These are phyloP conservation scores for Idaea straminata DNA, from an alignment of 2,888 invertebrate genomes.

Conservation along the genomic window DNA sequence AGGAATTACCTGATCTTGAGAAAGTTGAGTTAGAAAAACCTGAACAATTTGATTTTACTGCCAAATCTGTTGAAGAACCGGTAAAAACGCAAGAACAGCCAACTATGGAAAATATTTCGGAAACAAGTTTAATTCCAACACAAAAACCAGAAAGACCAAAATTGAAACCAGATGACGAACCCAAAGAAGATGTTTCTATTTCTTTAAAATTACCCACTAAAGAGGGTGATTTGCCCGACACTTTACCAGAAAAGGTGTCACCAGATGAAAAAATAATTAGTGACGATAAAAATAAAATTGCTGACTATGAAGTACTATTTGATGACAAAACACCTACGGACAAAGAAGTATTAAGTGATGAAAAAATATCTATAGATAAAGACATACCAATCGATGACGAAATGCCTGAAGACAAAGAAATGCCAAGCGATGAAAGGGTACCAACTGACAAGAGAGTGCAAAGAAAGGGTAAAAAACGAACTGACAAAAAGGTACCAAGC, in stretches of 20 bases:
- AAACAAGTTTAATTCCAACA: neutral
- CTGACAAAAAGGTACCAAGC: neutral
- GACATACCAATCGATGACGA: neutral
- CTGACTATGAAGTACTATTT: neutral
- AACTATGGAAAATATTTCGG: neutral
- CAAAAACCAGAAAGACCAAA: neutral
- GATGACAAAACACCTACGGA: neutral
- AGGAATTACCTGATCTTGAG: slow-evolving; percentile 73
- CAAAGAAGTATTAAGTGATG: neutral
- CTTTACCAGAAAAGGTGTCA: neutral
- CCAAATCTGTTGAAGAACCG: slow-evolving; percentile 23
- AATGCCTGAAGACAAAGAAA: neutral
- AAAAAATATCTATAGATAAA: neutral
- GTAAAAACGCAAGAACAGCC: slow-evolving; percentile 4
- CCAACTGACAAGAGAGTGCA: neutral
- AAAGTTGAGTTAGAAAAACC: slow-evolving; percentile 76
- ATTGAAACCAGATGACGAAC: slow-evolving; percentile 12
- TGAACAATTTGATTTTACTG: slow-evolving; percentile 46
- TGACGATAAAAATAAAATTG: neutral
- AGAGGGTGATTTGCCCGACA: neutral
- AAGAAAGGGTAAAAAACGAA: neutral
- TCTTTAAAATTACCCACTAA: neutral
- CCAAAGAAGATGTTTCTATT: neutral
- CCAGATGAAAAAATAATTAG: neutral
- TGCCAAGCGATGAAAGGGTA: neutral